phyloP scores from a whole-genome alignment of 2,113 vertebrate species.

The Hippocampus barbouri region DNA sequence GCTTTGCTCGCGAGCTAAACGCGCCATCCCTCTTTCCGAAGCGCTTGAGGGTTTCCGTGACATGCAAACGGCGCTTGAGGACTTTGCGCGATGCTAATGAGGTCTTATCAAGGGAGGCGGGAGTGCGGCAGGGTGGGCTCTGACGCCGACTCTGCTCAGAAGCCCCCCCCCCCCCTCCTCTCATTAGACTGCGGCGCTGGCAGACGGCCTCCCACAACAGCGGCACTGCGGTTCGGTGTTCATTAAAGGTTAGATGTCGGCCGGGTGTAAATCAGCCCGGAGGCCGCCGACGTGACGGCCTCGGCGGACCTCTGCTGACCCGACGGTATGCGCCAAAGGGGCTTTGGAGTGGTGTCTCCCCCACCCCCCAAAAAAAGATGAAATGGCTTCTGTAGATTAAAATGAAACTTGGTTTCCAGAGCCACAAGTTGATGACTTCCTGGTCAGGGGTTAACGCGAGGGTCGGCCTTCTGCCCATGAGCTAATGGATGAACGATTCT shows the following conservation, averaged over 20 bases:
- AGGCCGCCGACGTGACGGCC: constrained; percentile 21
- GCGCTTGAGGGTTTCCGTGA: not conserved
- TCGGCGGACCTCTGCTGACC: constrained; percentile 22
- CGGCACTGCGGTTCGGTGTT: constrained; percentile 21
- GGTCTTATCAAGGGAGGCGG: constrained; percentile 17
- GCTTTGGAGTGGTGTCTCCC: constrained; percentile 1
- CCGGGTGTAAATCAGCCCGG: constrained; percentile 7
- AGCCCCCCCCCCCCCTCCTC: constrained; percentile 17
- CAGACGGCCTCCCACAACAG: constrained; percentile 32
- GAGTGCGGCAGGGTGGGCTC: constrained; percentile 7
- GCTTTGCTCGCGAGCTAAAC: constrained; percentile 19
- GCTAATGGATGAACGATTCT: constrained; percentile 10
- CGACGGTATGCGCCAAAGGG: not conserved
- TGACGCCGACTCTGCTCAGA: constrained; percentile 27
- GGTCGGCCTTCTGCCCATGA: not conserved
- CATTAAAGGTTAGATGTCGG: constrained; percentile 64
- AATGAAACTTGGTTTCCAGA: constrained; percentile 9
- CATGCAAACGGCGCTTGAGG: constrained; percentile 1
- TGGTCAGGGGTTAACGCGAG: constrained; percentile 11
- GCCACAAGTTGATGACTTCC: not conserved
- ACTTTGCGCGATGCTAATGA: constrained; percentile 61
- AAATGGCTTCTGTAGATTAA: constrained; percentile 1
- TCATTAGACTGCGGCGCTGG: constrained; percentile 54
- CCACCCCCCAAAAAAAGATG: no score
- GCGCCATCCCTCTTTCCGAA: constrained; percentile 10